Base-by-base conservation (phyloP, 2,113 vertebrate species). In the Myocastor coypus region DNA sequence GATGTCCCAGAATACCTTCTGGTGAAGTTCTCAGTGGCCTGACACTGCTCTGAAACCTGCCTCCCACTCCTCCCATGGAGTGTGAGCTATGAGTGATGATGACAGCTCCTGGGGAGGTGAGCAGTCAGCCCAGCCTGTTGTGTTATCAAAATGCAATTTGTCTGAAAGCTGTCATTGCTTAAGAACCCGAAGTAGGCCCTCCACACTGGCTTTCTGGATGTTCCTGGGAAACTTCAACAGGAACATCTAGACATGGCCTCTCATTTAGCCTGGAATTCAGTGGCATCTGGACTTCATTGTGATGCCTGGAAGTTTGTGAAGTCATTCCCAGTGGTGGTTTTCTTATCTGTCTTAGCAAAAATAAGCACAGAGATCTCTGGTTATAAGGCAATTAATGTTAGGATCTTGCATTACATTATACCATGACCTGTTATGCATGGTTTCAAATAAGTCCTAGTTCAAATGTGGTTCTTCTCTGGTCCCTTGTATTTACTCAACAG, bases 221-320 rank as follows among this genome's bases (percentile, higher is more conserved):
- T 19, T 88, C 83, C 88, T 93, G 92, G 61, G 20, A 80, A 87
- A 75, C 68, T 87, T 95, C 91, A 89, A 34, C 94, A 75, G 71
- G 50, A 7, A 80, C 42, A 0, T 94, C 50, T 59, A 82, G 66
- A 87, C 7, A 16, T 20, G 83, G 52, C n/a, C 64, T n/a, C 30
- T 6, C 19, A 12, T 89, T 52, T 77, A 17, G 20, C 52, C 82
- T 1, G 2, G 84, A 93, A 82, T 30, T 10, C 13, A 10, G 11
- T 59, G 63, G 66, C 73, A 87, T 96, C 87, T 97, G 96, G 69
- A 64, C 77, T 87, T 97, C 57, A 69, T 94, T 90, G 77, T 2
- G 0, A 59, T 55, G 69, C 77, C 92, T 24, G 10, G 9, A 80
- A 52, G 19, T 66, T 92, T 95, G 52, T 97, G 92, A 92, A 94